Evolutionary conservation across 2,113 vertebrate species (phyloP).

Genomic region (Triplophysa dalaica): DNA sequence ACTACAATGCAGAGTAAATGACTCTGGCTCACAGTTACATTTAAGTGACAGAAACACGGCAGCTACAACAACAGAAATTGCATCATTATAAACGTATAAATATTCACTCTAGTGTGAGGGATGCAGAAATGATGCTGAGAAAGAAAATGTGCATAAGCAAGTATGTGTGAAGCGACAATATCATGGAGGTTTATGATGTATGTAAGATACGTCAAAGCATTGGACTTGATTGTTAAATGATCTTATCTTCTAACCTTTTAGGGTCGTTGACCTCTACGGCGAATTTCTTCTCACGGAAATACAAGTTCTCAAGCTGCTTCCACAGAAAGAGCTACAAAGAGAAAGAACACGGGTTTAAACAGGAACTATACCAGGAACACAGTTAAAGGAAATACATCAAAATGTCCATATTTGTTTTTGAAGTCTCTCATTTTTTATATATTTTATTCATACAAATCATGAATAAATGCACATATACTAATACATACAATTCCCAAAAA

Average conservation of each 20-base stretch:
- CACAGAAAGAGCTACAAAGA: slow-evolving; percentile 88
- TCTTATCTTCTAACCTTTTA: slow-evolving; percentile 79
- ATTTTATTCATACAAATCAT: too few species aligned
- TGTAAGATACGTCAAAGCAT: neutral
- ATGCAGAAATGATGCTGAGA: slow-evolving; percentile 16
- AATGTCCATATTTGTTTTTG: too few species aligned
- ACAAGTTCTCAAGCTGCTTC: slow-evolving; percentile 98
- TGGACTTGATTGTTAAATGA: slow-evolving; percentile 14
- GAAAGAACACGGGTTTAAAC: slow-evolving; percentile 16
- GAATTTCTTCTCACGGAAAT: slow-evolving; percentile 99
- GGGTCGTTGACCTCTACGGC: slow-evolving; percentile 96
- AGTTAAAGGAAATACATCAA: neutral
- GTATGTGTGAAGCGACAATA: neutral
- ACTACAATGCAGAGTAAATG: slow-evolving; percentile 10
- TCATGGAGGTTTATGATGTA: neutral
- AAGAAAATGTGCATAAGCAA: neutral
- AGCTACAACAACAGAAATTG: slow-evolving; percentile 29
- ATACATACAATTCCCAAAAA: neutral
- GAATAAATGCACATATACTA: too few species aligned
- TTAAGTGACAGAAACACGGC: neutral
- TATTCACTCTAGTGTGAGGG: slow-evolving; percentile 16
- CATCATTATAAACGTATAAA: slow-evolving; percentile 31
- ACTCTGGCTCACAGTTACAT: neutral
- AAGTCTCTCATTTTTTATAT: too few species aligned
- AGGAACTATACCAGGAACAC: neutral